Percentiles rank a stretch among this genome's conserved stretches.
Evolutionary conservation across 2,113 vertebrate species (phyloP).

Genomic region (Otus sunia): DNA sequence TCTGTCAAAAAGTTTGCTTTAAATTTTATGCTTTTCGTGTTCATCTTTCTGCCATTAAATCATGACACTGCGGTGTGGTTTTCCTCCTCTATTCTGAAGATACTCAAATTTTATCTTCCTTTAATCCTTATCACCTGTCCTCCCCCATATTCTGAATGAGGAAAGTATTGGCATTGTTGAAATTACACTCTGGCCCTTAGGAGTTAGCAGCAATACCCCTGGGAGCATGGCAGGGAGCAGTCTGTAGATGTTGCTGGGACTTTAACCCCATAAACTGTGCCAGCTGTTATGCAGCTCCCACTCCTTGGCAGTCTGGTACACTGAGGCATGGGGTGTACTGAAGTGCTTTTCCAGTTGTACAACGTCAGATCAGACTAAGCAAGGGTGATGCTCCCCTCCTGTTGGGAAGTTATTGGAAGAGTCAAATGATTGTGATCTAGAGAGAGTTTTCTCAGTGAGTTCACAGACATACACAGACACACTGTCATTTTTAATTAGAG

Average conservation of each 20-base stretch:
- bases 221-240: background rate
- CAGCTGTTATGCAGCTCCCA: background rate
- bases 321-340: background rate
- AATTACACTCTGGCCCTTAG: background rate
- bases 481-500: background rate
- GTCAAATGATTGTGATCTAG: background rate
- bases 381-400: background rate
- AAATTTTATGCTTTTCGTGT: background rate
- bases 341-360: background rate
- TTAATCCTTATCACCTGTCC: constrained; percentile 71
- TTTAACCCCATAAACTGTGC: background rate
- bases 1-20: background rate
- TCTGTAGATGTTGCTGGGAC: background rate
- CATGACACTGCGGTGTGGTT: constrained; percentile 18
- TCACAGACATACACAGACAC: background rate
- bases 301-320: background rate
- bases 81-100: constrained; percentile 48
- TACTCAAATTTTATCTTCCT: constrained; percentile 46
- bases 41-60: constrained; percentile 56
- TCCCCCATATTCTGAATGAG: background rate
- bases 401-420: background rate
- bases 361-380: background rate
- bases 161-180: background rate
- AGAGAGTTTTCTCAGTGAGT: background rate
- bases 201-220: background rate